These are phyloP conservation scores for Colletes collaris DNA, from an alignment of 2,888 invertebrate species.

Conservation along the genomic window DNA sequence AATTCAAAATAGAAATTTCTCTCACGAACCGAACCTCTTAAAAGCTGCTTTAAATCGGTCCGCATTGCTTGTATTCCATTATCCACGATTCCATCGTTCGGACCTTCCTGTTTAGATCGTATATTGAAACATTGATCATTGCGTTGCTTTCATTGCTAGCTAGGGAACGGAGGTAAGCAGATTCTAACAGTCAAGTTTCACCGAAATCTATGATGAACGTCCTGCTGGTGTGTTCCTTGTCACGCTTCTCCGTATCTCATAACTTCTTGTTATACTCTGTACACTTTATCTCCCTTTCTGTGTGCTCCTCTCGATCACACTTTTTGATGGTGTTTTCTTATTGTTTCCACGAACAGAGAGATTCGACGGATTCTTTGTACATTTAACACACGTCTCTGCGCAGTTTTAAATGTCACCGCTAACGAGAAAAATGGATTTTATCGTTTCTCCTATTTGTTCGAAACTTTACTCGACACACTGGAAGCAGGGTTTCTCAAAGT, in stretches of 20 bases:
- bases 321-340: conserved; percentile 37
- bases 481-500: too few relatives aligned
- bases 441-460: background rate
- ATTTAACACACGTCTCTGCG: background rate
- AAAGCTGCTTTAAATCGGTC: conserved; percentile 13
- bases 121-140: conserved; percentile 78
- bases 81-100: conserved; percentile 46
- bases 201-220: conserved; percentile 64
- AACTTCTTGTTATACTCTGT: conserved; percentile 52
- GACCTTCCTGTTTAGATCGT: conserved; percentile 56
- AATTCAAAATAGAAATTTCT: background rate
- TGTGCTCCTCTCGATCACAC: conserved; percentile 44
- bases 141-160: conserved; percentile 81
- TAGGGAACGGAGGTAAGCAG: conserved; percentile 81
- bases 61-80: conserved; percentile 15
- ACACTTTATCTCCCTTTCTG: conserved; percentile 47
- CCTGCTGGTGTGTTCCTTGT: conserved; percentile 71
- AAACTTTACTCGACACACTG: background rate
- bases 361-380: conserved; percentile 26
- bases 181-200: conserved; percentile 66
- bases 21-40: background rate
- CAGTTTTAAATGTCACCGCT: too few relatives aligned
- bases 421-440: too few relatives aligned
- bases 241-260: conserved; percentile 62
- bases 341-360: conserved; percentile 55